Evolutionary conservation across 2,797 vertebrate genomes (phyloP), one percentile per base, ranked within the genome.

Genomic region (Halcyon chelicuti): DNA sequence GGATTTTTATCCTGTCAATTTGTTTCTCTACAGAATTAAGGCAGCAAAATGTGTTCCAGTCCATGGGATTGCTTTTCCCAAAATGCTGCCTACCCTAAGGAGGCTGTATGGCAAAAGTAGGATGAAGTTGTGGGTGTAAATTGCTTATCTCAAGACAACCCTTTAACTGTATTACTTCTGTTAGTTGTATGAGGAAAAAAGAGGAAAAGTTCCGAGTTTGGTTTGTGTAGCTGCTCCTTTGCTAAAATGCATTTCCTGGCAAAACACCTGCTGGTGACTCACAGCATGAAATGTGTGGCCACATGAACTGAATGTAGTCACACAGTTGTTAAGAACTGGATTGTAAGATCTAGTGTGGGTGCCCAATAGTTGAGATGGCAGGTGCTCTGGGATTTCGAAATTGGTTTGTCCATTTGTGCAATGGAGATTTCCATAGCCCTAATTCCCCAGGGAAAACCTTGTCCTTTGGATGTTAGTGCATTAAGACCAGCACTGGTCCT

Each of bases 401-500:
- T 60, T 0, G 1, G 52, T 88, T 65, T 1, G 1, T 51, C n/a
- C 3, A 1, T 55, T 68, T 40, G 40, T 72, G 67, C 51, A 3
- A 1, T 22, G 21, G 51, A 51, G 44, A 33, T 40, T 85, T 70
- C 33, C 37, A 9, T 29, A 51, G 40, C 26, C 22, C 70, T 70
- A 25, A 15, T 55, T 91, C 20, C 49, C 7, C 10, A 12, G 26
- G 55, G n/a, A 40, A 37, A 26, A 68, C 20, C 31, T n/a, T 1
- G 1, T 44, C 33, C 1, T 0, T 67, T 0, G 2, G 39, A 12
- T 0, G 0, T 55, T 12, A 16, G 13, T 18, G 5, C 25, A 2
- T 26, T 68, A 63, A 40, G 44, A 46, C 44, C 21, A 42, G 17
- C 33, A 15, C 39, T 29, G 22, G 28, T 51, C 26, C 52, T 79